Percentiles rank a stretch among this genome's conserved stretches.
Evolutionary conservation across 2,888 invertebrate genomes (phyloP).

Genomic region (Spatulosminthurus flaviceps): DNA sequence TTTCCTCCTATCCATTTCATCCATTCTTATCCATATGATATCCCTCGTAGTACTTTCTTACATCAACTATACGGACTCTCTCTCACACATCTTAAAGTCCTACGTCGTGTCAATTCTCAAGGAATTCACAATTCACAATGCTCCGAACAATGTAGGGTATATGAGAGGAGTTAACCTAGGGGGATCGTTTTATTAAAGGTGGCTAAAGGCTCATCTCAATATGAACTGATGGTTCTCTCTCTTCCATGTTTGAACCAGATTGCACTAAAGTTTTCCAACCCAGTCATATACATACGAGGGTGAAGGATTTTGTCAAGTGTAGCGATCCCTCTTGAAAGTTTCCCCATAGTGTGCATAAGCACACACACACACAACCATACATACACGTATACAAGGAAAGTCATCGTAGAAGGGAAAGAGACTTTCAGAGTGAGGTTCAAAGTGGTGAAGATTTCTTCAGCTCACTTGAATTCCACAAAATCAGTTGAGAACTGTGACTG

Average conservation of each 20-base stretch:
- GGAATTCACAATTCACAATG: neutral
- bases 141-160: neutral
- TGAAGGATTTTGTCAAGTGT: too few relatives aligned
- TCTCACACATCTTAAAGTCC: too few relatives aligned
- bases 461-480: neutral
- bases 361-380: too few relatives aligned
- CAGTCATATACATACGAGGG: too few relatives aligned
- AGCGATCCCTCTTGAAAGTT: too few relatives aligned
- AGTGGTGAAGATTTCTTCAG: slow-evolving; percentile 2
- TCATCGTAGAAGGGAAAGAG: neutral
- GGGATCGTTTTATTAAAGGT: too few relatives aligned
- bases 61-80: neutral
- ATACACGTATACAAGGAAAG: neutral
- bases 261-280: too few relatives aligned
- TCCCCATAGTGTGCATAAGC: too few relatives aligned
- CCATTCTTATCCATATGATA: neutral
- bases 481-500: neutral
- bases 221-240: too few relatives aligned
- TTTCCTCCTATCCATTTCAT: slow-evolving; percentile 5
- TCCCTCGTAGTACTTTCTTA: neutral
- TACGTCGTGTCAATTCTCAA: neutral
- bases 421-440: neutral
- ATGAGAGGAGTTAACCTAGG: neutral
- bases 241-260: too few relatives aligned
- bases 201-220: too few relatives aligned